These are phyloP conservation scores for Crax fasciolata DNA, from an alignment of 2,797 vertebrate genomes.

Conservation along the genomic window DNA sequence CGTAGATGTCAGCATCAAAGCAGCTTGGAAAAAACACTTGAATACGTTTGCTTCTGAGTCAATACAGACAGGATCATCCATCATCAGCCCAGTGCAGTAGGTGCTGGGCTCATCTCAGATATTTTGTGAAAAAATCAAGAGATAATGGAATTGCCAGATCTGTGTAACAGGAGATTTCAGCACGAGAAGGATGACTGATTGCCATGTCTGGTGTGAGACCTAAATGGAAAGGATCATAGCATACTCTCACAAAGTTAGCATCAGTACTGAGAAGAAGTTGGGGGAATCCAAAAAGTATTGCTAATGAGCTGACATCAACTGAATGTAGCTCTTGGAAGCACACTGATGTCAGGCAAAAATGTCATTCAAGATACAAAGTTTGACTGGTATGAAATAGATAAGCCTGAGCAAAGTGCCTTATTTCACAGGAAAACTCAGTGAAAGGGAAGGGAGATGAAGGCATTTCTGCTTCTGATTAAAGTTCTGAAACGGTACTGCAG, in stretches of 20 bases:
- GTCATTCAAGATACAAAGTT: not conserved
- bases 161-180: not conserved
- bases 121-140: not conserved
- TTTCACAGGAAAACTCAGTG: not conserved
- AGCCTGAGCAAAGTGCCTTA: not conserved
- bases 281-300: not conserved
- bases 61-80: not conserved
- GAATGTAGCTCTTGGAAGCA: not conserved
- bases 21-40: not conserved
- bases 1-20: not conserved
- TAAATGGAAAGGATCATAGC: not conserved
- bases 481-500: not conserved
- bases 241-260: not conserved
- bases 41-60: not conserved
- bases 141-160: not conserved
- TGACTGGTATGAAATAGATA: not conserved
- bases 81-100: not conserved
- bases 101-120: not conserved
- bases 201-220: not conserved
- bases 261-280: not conserved
- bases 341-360: not conserved
- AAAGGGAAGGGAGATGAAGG: not conserved
- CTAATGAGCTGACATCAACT: not conserved
- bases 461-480: not conserved
- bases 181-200: not conserved